Evolutionary conservation across 2,113 vertebrate genomes (phyloP), one percentile per base, ranked within the genome.

Genomic region (Oryzias woworae): DNA sequence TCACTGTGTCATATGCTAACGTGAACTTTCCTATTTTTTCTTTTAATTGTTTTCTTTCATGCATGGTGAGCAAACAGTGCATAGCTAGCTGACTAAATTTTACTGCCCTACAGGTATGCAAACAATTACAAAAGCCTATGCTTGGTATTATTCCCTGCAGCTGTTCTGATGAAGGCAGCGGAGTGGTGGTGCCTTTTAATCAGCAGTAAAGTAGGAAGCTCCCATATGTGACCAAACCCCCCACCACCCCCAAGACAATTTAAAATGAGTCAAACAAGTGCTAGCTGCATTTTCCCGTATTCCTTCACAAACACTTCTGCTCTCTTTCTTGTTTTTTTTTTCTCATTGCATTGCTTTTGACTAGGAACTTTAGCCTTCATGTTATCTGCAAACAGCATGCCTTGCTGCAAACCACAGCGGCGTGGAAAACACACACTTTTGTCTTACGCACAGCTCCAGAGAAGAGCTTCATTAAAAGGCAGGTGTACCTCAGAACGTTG

Each of bases 381-480:
- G 72, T 81, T 87, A 85, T 89, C 88, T 86, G 52, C 77, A 78
- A 65, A 81, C 74, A 71, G 66, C 89, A 89, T 36, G 85, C 73
- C 69, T 64, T 20, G 49, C 59, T 66, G 68, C 41, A 14, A 73
- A 57, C 53, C 77, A 59, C 44, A 53, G 54, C 17, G 56, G 71
- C 42, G 53, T 53, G 24, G 59, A 60, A 74, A 80, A 70, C 53
- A 75, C 46, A 64, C 71, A 55, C 71, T 80, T 53, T 61, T 65
- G 68, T 83, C 75, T 81, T 53, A 56, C 70, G 61, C 36, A 55
- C 59, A 64, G 67, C 66, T 42, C 72, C 66, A 18, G 36, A 42
- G 73, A 80, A 76, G 1, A 71, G 64, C 36, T 62, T 85, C 75
- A 87, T 81, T 73, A 72, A 73, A 72, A 70, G 67, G 60, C 69